These are phyloP conservation scores for Spodoptera picta DNA, from an alignment of 2,888 invertebrate species.

Conservation along the genomic window DNA sequence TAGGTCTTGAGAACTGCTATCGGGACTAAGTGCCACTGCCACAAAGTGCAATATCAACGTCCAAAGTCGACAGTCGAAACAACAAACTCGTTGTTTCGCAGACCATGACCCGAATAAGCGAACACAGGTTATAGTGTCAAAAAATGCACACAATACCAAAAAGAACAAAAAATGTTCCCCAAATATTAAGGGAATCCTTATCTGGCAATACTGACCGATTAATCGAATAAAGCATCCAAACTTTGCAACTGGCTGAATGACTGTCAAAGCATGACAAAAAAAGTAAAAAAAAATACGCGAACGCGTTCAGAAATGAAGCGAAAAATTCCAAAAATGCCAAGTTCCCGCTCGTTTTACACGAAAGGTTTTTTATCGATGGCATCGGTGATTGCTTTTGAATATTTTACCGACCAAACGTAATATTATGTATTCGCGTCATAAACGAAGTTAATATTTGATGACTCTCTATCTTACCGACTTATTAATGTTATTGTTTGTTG, in stretches of 20 bases:
- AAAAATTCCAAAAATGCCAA: constrained; percentile 68
- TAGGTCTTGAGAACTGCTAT: no score
- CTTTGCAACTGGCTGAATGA: constrained; percentile 63
- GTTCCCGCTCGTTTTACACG: constrained; percentile 68
- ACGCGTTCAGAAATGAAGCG: constrained; percentile 64
- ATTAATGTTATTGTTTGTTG: constrained; percentile 65
- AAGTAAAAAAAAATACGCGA: constrained; percentile 37
- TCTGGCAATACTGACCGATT: constrained; percentile 48
- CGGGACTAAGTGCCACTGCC: no score
- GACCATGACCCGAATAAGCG: no score
- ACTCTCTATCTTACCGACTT: constrained; percentile 59
- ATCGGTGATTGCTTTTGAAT: constrained; percentile 74
- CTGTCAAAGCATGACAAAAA: constrained; percentile 53
- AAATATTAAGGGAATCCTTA: constrained; percentile 16
- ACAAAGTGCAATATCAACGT: no score
- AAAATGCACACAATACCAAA: background rate
- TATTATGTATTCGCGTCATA: constrained; percentile 69
- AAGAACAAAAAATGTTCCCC: background rate
- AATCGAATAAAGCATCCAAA: constrained; percentile 69
- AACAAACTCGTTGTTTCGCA: no score
- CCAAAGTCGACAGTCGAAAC: no score
- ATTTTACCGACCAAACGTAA: constrained; percentile 70
- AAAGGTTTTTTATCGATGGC: constrained; percentile 68
- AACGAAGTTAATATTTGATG: constrained; percentile 65
- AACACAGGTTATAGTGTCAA: no score